A percentile compares a stretch with the other conserved stretches of the same genome.
phyloP scores from a whole-genome alignment of 2,113 vertebrate species.

The Lamprologus ornatipinnis region DNA sequence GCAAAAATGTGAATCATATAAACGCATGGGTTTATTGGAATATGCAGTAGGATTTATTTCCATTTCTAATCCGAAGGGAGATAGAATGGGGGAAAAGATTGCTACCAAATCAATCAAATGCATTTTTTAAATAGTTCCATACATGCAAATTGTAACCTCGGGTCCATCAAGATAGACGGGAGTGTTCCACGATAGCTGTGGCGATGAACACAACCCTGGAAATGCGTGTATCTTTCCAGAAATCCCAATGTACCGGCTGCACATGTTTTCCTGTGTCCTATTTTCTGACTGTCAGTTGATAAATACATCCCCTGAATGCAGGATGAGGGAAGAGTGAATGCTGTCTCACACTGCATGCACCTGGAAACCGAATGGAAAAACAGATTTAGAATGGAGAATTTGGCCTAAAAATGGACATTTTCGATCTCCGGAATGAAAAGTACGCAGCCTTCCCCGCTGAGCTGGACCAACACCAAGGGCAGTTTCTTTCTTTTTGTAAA shows the following conservation, averaged over 20 bases:
- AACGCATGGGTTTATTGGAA: background rate
- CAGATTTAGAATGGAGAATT: background rate
- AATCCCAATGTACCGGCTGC: background rate
- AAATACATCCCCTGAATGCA: constrained; percentile 51
- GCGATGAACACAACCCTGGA: background rate
- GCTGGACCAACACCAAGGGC: background rate
- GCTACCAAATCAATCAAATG: background rate
- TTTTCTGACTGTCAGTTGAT: constrained; percentile 43
- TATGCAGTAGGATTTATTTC: background rate
- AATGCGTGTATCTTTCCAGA: background rate
- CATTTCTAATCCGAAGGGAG: background rate
- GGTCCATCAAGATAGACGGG: background rate
- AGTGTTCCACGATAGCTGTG: background rate
- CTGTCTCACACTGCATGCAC: background rate
- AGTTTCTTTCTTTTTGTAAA: background rate
- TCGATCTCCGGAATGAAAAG: background rate
- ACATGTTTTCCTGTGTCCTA: constrained; percentile 29
- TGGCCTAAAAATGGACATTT: background rate
- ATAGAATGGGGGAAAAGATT: background rate
- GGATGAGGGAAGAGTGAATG: constrained; percentile 12
- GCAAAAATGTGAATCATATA: background rate
- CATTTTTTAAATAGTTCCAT: background rate
- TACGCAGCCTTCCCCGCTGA: background rate
- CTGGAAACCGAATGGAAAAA: background rate
- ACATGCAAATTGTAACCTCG: background rate